phyloP scores from a whole-genome alignment of 2,888 invertebrate species.

The Sinotaia quadrata region DNA sequence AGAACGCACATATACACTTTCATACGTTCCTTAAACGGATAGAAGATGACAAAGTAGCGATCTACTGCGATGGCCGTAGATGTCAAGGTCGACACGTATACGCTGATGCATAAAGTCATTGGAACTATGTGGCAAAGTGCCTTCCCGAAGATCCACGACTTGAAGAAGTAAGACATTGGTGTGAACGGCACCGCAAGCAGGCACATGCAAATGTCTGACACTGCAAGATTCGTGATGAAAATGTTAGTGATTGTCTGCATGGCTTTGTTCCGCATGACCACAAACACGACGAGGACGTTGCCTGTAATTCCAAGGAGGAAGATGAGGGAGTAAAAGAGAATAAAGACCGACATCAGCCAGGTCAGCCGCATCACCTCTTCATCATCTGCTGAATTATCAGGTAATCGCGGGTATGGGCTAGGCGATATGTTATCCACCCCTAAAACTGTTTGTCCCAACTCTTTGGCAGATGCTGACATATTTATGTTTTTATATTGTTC shows the following conservation, averaged over 20 bases:
- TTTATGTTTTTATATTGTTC: too few relatives aligned
- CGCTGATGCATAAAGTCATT: constrained; percentile 86
- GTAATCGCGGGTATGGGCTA: not conserved
- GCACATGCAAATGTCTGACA: constrained; percentile 94
- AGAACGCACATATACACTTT: constrained; percentile 86
- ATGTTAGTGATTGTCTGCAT: constrained; percentile 99
- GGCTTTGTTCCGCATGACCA: constrained; percentile 90
- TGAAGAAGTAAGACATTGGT: constrained; percentile 92
- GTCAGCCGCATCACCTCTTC: constrained; percentile 49
- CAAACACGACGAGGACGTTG: constrained; percentile 86
- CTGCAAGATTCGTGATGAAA: constrained; percentile 95
- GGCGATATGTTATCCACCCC: not conserved
- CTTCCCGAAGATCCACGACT: constrained; percentile 92
- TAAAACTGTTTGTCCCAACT: too few relatives aligned
- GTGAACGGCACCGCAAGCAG: constrained; percentile 96
- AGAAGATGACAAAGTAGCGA: constrained; percentile 96
- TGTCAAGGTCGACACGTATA: constrained; percentile 97
- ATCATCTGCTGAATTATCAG: not conserved
- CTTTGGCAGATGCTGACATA: too few relatives aligned
- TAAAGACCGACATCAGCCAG: constrained; percentile 55
- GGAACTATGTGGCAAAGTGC: constrained; percentile 93
- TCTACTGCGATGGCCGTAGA: constrained; percentile 98
- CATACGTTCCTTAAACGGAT: constrained; percentile 94
- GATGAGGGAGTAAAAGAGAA: constrained; percentile 81
- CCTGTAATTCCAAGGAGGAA: constrained; percentile 83